phyloP scores from a whole-genome alignment of 1,140 invertebrate genomes.

The Achroia grisella region DNA sequence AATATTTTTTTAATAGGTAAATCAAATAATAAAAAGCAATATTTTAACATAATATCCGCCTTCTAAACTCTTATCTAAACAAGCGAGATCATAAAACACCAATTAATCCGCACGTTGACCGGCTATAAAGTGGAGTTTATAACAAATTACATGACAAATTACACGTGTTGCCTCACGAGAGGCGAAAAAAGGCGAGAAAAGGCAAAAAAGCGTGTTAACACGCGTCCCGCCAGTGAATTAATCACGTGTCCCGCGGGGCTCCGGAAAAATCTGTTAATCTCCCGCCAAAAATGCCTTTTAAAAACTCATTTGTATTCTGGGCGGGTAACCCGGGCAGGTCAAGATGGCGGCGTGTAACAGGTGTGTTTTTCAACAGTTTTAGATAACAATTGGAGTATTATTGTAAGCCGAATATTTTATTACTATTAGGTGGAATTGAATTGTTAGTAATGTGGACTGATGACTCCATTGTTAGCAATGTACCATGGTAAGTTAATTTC shows the following conservation, averaged over 20 bases:
- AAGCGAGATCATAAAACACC: too few relatives aligned
- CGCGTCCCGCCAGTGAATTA: constrained; percentile 23
- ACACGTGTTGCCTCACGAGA: constrained; percentile 12
- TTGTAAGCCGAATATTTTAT: too few relatives aligned
- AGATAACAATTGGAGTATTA: too few relatives aligned
- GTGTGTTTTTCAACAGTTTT: background rate
- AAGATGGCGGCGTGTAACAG: background rate
- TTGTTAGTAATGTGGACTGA: too few relatives aligned
- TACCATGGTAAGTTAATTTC: too few relatives aligned
- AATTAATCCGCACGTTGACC: background rate
- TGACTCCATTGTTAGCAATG: too few relatives aligned
- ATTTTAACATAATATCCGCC: too few relatives aligned
- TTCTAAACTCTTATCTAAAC: background rate
- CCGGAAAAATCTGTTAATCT: constrained; percentile 20
- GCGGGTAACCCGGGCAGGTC: background rate
- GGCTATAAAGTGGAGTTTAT: background rate
- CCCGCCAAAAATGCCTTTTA: constrained; percentile 13
- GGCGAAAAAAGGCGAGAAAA: constrained; percentile 15
- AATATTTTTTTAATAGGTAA: too few relatives aligned
- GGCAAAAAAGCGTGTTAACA: constrained; percentile 18
- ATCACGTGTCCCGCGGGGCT: constrained; percentile 4
- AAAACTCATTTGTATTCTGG: constrained; percentile 19
- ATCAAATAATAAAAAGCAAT: too few relatives aligned
- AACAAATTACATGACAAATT: constrained; percentile 20
- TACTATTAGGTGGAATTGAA: too few relatives aligned